A percentile compares a stretch with the other conserved stretches of the same genome.
Evolutionary conservation across 2,797 vertebrate genomes (phyloP).

Genomic region (Pantherophis vulpinus): DNA sequence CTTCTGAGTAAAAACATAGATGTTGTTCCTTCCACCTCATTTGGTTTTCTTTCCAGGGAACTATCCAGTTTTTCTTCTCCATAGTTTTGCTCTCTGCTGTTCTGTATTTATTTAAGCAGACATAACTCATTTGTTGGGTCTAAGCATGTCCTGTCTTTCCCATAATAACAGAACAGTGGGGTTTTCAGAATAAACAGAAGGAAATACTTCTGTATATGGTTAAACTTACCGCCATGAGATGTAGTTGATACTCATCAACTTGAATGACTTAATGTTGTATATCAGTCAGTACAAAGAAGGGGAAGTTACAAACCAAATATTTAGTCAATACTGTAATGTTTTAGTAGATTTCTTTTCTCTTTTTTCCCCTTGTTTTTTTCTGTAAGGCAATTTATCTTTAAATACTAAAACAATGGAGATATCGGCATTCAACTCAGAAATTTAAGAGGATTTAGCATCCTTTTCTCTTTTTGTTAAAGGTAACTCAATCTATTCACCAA

Average conservation of each 20-base stretch:
- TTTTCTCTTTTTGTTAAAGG: background rate
- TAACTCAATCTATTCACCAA: background rate
- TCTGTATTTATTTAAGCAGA: background rate
- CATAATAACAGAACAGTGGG: background rate
- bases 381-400: background rate
- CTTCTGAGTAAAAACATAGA: slow-evolving; percentile 18
- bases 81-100: background rate
- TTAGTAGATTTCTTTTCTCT: background rate
- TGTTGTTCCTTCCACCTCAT: background rate
- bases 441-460: background rate
- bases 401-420: background rate
- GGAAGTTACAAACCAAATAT: background rate
- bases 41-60: background rate
- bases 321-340: background rate
- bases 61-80: background rate
- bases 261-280: background rate
- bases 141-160: background rate
- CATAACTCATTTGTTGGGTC: background rate
- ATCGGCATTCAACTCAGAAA: background rate
- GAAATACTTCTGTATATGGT: background rate
- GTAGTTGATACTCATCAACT: background rate
- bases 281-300: background rate
- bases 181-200: background rate
- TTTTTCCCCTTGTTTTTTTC: background rate
- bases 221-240: background rate